Conservation (phyloP, 2,797 vertebrate species). For the Paratrypauchen microcephalus region DNA sequence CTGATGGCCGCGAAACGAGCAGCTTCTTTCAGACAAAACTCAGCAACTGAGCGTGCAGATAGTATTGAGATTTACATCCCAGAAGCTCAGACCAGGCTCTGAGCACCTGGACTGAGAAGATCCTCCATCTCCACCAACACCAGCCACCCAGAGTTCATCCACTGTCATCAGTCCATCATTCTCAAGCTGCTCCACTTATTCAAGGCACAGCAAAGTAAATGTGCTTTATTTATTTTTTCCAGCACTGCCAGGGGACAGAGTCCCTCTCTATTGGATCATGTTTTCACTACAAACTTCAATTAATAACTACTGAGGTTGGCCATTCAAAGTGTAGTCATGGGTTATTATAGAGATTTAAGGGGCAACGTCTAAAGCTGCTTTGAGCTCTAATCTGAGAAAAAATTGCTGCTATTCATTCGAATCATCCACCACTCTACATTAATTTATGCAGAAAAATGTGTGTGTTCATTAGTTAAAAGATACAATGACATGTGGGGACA, state of each 20-base stretch:
- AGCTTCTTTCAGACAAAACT: constrained; percentile 97
- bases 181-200: constrained; percentile 51
- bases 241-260: constrained; percentile 30
- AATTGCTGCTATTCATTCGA: constrained; percentile 40
- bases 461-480: constrained; percentile 3
- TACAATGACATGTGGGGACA: neutral
- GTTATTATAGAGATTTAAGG: neutral
- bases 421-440: constrained; percentile 24
- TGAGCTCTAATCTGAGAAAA: constrained; percentile 2
- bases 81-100: constrained; percentile 97
- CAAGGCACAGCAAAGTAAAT: constrained; percentile 43
- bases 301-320: constrained; percentile 4
- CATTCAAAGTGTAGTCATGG: neutral
- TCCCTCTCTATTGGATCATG: neutral
- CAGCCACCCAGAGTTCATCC: constrained; percentile 33
- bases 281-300: neutral
- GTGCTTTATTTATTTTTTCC: neutral
- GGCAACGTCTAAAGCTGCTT: constrained; percentile 55
- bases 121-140: constrained; percentile 40
- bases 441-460: constrained; percentile 19
- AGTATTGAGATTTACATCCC: constrained; percentile 99
- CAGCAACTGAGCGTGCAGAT: constrained; percentile 93
- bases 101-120: constrained; percentile 60
- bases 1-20: constrained; percentile 96
- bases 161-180: constrained; percentile 30